Evolutionary conservation across 2,888 invertebrate genomes (phyloP).

Genomic region (Terebella lapidaria): DNA sequence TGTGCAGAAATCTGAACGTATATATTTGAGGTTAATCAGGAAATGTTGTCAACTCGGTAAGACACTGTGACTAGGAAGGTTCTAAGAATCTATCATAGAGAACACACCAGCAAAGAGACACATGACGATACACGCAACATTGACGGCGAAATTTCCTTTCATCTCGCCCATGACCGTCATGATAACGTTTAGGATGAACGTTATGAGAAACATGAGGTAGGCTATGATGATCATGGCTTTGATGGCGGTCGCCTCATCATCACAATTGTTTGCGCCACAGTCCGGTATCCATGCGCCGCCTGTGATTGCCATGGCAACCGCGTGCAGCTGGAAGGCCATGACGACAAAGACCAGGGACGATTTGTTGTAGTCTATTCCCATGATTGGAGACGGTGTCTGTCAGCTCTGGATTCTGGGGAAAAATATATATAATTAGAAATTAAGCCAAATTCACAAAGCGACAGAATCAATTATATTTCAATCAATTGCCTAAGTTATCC

Average conservation of each 20-base stretch:
- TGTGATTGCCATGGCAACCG: not conserved
- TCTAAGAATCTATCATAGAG: too few species aligned
- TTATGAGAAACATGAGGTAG: conserved; percentile 1
- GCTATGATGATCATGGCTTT: conserved; percentile 1
- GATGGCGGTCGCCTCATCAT: not conserved
- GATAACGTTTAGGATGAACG: not conserved
- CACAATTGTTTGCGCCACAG: not conserved
- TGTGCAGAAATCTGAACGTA: too few species aligned
- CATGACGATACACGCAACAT: not conserved
- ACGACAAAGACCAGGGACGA: not conserved
- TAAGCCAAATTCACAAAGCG: too few species aligned
- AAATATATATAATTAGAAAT: too few species aligned
- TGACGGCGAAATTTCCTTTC: not conserved
- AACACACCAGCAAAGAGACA: not conserved
- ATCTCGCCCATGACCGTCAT: not conserved
- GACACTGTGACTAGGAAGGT: too few species aligned
- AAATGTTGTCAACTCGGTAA: too few species aligned
- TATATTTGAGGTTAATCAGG: too few species aligned
- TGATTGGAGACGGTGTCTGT: too few species aligned
- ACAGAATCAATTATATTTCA: too few species aligned
- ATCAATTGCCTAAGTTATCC: too few species aligned
- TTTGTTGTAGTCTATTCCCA: not conserved
- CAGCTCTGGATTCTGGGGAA: too few species aligned
- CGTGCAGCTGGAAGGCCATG: not conserved
- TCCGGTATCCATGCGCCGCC: not conserved